These are phyloP conservation scores for Odontophorus gujanensis DNA, from an alignment of 2,113 vertebrate species.

Conservation along the genomic window DNA sequence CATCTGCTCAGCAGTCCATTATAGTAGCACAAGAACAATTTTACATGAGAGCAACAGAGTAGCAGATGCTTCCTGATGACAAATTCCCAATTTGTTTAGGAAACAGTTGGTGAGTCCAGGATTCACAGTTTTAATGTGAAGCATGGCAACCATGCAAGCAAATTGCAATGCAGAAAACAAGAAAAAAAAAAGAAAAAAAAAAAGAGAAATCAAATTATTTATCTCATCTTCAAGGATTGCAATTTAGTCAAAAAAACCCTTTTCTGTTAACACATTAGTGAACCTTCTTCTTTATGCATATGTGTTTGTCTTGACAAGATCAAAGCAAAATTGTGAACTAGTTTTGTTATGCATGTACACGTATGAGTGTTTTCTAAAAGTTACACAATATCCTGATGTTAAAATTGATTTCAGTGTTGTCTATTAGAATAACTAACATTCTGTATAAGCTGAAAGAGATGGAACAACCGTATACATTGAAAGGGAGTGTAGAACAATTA, in stretches of 20 bases:
- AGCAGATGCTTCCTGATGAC: constrained; percentile 77
- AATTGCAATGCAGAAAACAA: constrained; percentile 56
- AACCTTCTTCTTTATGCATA: constrained; percentile 12
- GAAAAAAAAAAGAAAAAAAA: constrained; percentile 42
- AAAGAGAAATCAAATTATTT: neutral
- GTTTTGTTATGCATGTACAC: neutral
- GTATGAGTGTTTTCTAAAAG: neutral
- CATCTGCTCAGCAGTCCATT: constrained; percentile 64
- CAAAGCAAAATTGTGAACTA: constrained; percentile 16
- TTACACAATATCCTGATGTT: neutral
- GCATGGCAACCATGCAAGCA: constrained; percentile 18
- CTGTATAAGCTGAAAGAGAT: neutral
- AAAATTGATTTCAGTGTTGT: neutral
- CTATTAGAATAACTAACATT: neutral
- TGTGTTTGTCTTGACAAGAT: constrained; percentile 27
- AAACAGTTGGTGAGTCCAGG: constrained; percentile 65
- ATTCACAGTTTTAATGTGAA: constrained; percentile 59
- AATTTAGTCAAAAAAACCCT: constrained; percentile 23
- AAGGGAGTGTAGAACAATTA: neutral
- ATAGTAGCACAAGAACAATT: constrained; percentile 53
- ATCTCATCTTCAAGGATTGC: constrained; percentile 7
- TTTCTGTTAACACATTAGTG: constrained; percentile 12
- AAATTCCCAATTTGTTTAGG: constrained; percentile 73
- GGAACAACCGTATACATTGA: neutral
- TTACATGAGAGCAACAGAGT: constrained; percentile 63